Evolutionary conservation across 2,797 vertebrate species (phyloP), one percentile per base, ranked within the genome.

Genomic region (Cirrhinus mrigala): DNA sequence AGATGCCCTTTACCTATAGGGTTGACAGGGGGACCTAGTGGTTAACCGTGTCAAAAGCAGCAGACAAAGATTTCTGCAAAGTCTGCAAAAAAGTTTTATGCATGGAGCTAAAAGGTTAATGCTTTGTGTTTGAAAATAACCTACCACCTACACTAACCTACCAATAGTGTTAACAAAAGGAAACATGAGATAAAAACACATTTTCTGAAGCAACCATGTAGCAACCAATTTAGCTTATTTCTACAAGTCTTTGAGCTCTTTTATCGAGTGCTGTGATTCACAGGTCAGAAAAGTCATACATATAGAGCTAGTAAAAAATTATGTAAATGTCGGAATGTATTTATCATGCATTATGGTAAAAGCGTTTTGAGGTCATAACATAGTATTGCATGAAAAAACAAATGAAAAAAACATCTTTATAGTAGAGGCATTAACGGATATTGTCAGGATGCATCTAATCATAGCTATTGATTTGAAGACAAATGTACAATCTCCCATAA

Each of bases 401-500:
- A 27, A 66, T 6, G n/a, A 6, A 64, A 18, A 29, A 58, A 1
- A 62, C 2, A 2, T 52, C 2, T 50, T 74, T 52, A 20, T 18
- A 2, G 18, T 37, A 22, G 10, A 75, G 10, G 1, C 18, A 64
- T 7, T 27, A 64, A 16, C 1, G 0, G 62, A 62, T 62, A 27
- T 62, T 62, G 27, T 27, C 33, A 22, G 50, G 1, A 5, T 56
- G 29, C 20, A 56, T 37, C 66, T 69, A 40, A 40, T 40, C 66
- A 33, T 14, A 56, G 27, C 20, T 50, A 60, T 62, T 48, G 69
- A 73, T n/a, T 52, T 54, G 69, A 16, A 77, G 22, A 81, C 24
- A 71, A 78, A 62, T 27, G 22, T 58, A 20, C 70, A 86, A 58
- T 84, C 84, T 62, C 46, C 33, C 71, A 24, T 44, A 14, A 56